Conservation (phyloP, 2,888 invertebrate species). For the Xanthorhoe designata region DNA sequence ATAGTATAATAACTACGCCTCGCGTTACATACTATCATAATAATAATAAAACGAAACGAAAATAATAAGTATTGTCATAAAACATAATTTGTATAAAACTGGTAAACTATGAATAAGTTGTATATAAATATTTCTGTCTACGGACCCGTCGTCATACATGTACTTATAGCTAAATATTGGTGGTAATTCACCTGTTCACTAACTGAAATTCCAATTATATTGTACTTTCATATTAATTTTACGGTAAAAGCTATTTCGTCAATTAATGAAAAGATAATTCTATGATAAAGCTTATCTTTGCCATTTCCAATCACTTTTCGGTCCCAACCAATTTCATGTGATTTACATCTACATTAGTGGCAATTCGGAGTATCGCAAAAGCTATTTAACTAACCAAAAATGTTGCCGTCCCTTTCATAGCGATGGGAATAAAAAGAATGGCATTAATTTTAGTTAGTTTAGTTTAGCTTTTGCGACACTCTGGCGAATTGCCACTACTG, state of each 20-base stretch:
- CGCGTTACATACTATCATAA: slow-evolving; percentile 1
- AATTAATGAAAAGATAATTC: too few species aligned
- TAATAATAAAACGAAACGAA: not conserved
- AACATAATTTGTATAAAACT: slow-evolving; percentile 15
- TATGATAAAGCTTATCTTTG: too few species aligned
- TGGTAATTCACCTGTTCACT: not conserved
- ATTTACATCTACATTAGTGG: too few species aligned
- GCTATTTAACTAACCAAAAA: too few species aligned
- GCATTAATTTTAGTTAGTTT: too few species aligned
- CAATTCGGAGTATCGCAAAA: too few species aligned
- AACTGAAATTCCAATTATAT: not conserved
- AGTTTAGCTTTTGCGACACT: too few species aligned
- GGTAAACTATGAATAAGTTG: slow-evolving; percentile 16
- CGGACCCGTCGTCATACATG: slow-evolving; percentile 23
- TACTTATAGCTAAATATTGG: slow-evolving; percentile 27
- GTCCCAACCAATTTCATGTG: too few species aligned
- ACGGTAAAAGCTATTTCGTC: not conserved
- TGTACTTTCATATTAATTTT: not conserved
- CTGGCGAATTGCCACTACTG: too few species aligned
- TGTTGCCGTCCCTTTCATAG: too few species aligned
- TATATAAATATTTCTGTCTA: slow-evolving; percentile 25
- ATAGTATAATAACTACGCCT: slow-evolving; percentile 6
- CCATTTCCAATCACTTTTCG: too few species aligned
- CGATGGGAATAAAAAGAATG: too few species aligned
- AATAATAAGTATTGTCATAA: slow-evolving; percentile 16